Evolutionary conservation across 2,113 vertebrate genomes (phyloP).

Genomic region (Tragelaphus scriptus): DNA sequence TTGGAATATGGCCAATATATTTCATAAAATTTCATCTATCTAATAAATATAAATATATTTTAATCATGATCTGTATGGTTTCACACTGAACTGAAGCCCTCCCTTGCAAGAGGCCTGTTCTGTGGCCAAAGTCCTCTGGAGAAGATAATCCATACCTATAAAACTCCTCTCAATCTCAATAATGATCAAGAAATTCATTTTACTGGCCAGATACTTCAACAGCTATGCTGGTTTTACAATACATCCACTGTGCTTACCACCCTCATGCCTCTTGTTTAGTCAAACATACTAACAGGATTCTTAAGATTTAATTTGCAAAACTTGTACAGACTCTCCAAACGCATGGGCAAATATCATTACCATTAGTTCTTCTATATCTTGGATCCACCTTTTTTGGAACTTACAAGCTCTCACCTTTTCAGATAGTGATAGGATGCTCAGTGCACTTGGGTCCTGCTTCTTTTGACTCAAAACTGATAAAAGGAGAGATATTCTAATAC

Average conservation of each 20-base stretch:
- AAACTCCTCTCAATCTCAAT: neutral
- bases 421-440: neutral
- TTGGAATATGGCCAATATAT: neutral
- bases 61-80: neutral
- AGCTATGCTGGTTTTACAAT: neutral
- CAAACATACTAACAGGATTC: neutral
- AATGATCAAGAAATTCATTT: neutral
- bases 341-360: neutral
- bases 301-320: neutral
- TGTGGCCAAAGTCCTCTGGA: neutral
- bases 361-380: neutral
- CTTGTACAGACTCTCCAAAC: rapidly evolving
- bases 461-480: neutral
- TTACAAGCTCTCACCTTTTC: neutral
- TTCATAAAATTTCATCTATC: neutral
- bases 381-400: neutral
- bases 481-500: neutral
- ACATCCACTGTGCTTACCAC: neutral
- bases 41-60: neutral
- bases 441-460: neutral
- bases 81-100: neutral
- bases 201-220: neutral
- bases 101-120: neutral
- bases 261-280: neutral
- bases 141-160: neutral